phyloP scores from a whole-genome alignment of 2,888 invertebrate genomes.

The Harpagoxenus sublaevis region DNA sequence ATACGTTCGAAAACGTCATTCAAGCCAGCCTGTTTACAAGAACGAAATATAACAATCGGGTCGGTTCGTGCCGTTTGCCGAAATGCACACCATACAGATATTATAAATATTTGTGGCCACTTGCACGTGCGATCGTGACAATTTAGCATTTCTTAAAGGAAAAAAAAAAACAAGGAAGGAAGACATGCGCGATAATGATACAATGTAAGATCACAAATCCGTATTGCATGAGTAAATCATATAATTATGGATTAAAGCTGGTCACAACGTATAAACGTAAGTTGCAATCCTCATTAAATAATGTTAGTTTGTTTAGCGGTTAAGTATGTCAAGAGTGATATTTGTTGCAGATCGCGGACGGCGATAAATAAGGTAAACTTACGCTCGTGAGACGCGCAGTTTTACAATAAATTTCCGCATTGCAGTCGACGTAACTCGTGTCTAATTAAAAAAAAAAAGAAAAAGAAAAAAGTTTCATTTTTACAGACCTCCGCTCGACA shows the following conservation, averaged over 20 bases:
- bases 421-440: not conserved
- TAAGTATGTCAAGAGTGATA: conserved; percentile 27
- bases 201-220: not conserved
- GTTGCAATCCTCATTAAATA: conserved; percentile 9
- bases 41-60: conserved; percentile 8
- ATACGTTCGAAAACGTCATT: conserved; percentile 15
- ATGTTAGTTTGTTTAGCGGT: conserved; percentile 30
- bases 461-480: not conserved
- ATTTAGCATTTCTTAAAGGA: not conserved
- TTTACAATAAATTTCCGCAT: conserved; percentile 31
- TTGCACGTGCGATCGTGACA: conserved; percentile 52
- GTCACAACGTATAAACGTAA: not conserved
- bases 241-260: not conserved
- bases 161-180: not conserved
- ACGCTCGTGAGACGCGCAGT: not conserved
- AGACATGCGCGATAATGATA: not conserved
- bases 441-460: not conserved
- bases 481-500: not conserved
- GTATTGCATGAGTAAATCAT: not conserved
- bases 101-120: conserved; percentile 23
- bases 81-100: not conserved
- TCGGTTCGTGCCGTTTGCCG: conserved; percentile 35
- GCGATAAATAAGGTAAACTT: conserved; percentile 32
- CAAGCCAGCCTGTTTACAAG: not conserved
- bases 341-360: not conserved